Percentiles rank a stretch among this genome's conserved stretches.
phyloP scores from a whole-genome alignment of 2,113 vertebrate genomes.

The Callionymus lyra region DNA sequence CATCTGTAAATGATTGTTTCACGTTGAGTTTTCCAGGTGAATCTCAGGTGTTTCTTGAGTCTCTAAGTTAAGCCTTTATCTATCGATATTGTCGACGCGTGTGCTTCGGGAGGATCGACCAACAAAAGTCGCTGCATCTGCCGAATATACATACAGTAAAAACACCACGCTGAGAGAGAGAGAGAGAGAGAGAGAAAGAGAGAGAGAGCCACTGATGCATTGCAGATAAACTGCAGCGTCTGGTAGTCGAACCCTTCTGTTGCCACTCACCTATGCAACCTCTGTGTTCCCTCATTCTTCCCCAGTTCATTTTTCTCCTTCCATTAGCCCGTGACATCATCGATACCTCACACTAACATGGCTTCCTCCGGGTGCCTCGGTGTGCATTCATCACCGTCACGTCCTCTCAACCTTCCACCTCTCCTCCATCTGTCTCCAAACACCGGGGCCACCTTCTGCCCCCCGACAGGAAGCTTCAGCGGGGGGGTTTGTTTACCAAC shows the following conservation, averaged over 20 bases:
- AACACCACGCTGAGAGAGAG: slow-evolving; percentile 1
- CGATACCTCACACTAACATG: slow-evolving; percentile 28
- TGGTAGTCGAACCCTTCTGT: slow-evolving; percentile 62
- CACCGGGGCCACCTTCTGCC: background rate
- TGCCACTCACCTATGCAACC: slow-evolving; percentile 16
- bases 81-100: too few species aligned
- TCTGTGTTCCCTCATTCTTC: slow-evolving; percentile 5
- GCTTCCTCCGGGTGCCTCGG: slow-evolving; percentile 27
- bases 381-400: slow-evolving; percentile 13
- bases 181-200: slow-evolving; percentile 20
- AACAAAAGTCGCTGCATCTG: slow-evolving; percentile 18
- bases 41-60: too few species aligned
- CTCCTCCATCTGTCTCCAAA: slow-evolving; percentile 12
- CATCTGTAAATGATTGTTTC: too few species aligned
- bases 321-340: slow-evolving; percentile 50
- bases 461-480: background rate
- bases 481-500: too few species aligned
- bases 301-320: slow-evolving; percentile 16
- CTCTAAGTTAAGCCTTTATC: too few species aligned
- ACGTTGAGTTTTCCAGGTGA: too few species aligned
- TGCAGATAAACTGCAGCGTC: slow-evolving; percentile 74
- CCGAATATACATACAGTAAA: slow-evolving; percentile 11
- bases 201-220: slow-evolving; percentile 70
- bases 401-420: slow-evolving; percentile 18
- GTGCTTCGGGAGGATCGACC: too few species aligned